Evolutionary conservation across 1,140 invertebrate genomes (phyloP).

Genomic region (Drosophila pruinosa): DNA sequence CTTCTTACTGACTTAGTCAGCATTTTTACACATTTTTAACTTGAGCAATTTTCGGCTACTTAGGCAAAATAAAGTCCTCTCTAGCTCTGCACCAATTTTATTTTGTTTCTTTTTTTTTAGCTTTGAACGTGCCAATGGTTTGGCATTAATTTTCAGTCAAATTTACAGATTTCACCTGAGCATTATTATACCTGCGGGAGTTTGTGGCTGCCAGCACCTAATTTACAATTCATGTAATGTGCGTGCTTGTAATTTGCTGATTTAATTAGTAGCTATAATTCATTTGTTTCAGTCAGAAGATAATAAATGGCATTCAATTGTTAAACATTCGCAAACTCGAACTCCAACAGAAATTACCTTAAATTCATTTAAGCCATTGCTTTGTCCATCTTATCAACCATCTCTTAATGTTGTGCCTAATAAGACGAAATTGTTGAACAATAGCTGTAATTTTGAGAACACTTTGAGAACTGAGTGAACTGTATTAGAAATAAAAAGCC

Average conservation of each 20-base stretch:
- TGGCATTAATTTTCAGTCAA: conserved; percentile 12
- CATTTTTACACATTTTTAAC: conserved; percentile 18
- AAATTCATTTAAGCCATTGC: conserved; percentile 11
- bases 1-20: conserved; percentile 9
- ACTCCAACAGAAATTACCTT: conserved; percentile 55
- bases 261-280: conserved; percentile 77
- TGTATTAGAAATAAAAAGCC: neutral
- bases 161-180: conserved; percentile 9
- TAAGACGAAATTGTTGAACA: conserved; percentile 36
- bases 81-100: neutral
- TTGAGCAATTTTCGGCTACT: conserved; percentile 16
- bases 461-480: neutral
- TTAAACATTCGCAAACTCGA: conserved; percentile 36
- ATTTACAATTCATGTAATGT: conserved; percentile 74
- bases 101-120: neutral
- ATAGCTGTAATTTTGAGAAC: neutral
- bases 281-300: conserved; percentile 66
- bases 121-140: conserved; percentile 13
- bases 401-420: conserved; percentile 66
- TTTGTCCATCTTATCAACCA: conserved; percentile 53
- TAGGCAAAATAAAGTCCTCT: neutral
- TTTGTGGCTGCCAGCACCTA: conserved; percentile 12
- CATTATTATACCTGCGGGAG: conserved; percentile 29
- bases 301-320: conserved; percentile 77
- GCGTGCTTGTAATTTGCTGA: conserved; percentile 78